A percentile compares a stretch with the other conserved stretches of the same genome.
phyloP scores from a whole-genome alignment of 2,797 vertebrate genomes.

The Bradypodion pumilum region DNA sequence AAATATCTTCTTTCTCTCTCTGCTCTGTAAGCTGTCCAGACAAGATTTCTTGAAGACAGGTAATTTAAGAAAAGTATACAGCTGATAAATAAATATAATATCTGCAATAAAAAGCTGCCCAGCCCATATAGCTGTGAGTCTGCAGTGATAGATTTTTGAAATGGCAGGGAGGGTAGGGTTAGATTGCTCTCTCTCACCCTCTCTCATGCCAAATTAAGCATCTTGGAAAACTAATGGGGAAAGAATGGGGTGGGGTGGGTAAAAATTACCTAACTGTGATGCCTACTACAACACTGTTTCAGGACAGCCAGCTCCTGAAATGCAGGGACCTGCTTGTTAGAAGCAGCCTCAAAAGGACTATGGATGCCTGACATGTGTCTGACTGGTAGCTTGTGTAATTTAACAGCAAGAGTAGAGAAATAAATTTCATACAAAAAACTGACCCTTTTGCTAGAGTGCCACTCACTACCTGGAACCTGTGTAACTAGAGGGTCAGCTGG shows the following conservation, averaged over 20 bases:
- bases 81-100: neutral
- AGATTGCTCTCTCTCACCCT: no score
- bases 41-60: neutral
- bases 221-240: neutral
- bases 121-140: no score
- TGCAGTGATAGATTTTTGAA: neutral
- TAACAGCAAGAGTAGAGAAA: slow-evolving; percentile 21
- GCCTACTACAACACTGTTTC: neutral
- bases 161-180: no score
- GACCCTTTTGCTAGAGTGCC: slow-evolving; percentile 18
- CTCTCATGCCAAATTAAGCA: neutral
- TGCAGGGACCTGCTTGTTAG: neutral
- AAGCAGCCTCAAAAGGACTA: neutral
- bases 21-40: neutral
- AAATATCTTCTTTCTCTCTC: neutral
- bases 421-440: slow-evolving; percentile 38
- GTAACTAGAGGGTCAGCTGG: neutral
- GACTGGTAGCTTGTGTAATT: accelerated
- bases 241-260: neutral
- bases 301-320: neutral
- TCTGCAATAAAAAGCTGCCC: neutral
- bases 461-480: slow-evolving; percentile 47
- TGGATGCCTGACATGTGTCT: slow-evolving; percentile 17
- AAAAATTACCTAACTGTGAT: neutral
- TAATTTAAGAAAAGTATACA: neutral